Evolutionary conservation across 2,797 vertebrate genomes (phyloP), one percentile per base, ranked within the genome.

Genomic region (Sciurus vulgaris): DNA sequence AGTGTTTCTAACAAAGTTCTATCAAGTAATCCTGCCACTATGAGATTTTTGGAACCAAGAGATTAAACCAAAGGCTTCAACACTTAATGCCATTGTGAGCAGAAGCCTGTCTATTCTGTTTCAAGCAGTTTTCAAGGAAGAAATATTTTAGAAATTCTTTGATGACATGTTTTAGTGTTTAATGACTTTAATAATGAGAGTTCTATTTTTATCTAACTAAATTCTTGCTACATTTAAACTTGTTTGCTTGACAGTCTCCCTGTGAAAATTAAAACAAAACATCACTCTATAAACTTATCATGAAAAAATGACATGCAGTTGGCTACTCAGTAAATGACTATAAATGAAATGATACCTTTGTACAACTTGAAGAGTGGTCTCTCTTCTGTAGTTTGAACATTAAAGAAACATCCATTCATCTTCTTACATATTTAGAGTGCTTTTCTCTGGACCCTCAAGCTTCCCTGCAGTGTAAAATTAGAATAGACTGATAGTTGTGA

Each of bases 51-150:
- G 63, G 78, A 88, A 86, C n/a, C 56, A 94, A 3, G 49, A n/a
- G 56, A 83, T 51, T 92, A 88, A 96, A 86, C 3, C 54, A 88
- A 82, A 94, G 59, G 11, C 78, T 79, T 91, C 20, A 77, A 59
- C 10, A 67, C 15, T 41, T 82, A 61, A 77, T 4, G 12, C n/a
- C 30, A 70, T 24, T 11, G 82, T 59, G 79, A 47, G 61, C 47
- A 85, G 63, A 93, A 79, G 47, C 18, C 54, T 84, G 30, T 85
- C 90, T 91, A n/a, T 85, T 92, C 47, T 92, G n/a, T 88, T 90
- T 87, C 72, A 89, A 91, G 83, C 35, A 93, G 51, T 76, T 94
- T 91, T 47, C 56, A 91, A 92, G 61, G 94, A 95, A 93, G 86
- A 59, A 82, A 49, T 33, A 85, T 47, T 95, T 94, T 51, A 93